Evolutionary conservation across 2,797 vertebrate genomes (phyloP), one percentile per base, ranked within the genome.

Genomic region (Podarcis lilfordi): DNA sequence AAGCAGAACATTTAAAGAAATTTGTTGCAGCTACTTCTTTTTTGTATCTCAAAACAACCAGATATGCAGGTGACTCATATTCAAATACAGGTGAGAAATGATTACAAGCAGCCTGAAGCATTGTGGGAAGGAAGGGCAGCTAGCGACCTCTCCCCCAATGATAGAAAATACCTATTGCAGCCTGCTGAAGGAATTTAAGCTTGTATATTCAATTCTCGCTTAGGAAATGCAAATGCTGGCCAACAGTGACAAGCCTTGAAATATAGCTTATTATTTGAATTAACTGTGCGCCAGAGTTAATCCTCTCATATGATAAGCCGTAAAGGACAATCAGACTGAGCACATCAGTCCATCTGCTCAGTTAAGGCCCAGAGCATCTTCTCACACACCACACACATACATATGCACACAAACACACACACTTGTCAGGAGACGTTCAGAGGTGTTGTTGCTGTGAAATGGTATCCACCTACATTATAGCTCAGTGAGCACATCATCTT

Each of bases 401-500:
- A 85, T 91, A 88, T 87, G 66, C 69, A 72, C 74, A 15, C 68
- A 80, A 93, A 92, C 92, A 82, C 92, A 35, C 88, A 82, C 50
- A 55, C 50, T 55, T 88, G 92, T 89, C 4, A 23, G 32, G 88
- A 93, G 89, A 93, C 91, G 91, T 75, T 84, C 40, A 91, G 92
- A 89, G 91, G 89, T 93, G 94, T 84, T 92, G 95, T 90, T 94
- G 94, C 94, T 92, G 0, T 93, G 92, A 95, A 90, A 91, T 85
- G 89, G 85, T 88, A 86, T 89, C 88, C 90, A 92, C 93, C 95
- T 92, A 82, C 90, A 66, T 8, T 66, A 88, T 88, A 10, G 45
- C 90, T 91, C 92, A 87, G 87, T 80, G 91, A 94, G 21, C 86
- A 90, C 85, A 82, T 93, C 13, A 37, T 95, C 98, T 98, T 98